These are phyloP conservation scores for Drosophila multiciliata DNA, from an alignment of 2,888 invertebrate species.

Conservation along the genomic window DNA sequence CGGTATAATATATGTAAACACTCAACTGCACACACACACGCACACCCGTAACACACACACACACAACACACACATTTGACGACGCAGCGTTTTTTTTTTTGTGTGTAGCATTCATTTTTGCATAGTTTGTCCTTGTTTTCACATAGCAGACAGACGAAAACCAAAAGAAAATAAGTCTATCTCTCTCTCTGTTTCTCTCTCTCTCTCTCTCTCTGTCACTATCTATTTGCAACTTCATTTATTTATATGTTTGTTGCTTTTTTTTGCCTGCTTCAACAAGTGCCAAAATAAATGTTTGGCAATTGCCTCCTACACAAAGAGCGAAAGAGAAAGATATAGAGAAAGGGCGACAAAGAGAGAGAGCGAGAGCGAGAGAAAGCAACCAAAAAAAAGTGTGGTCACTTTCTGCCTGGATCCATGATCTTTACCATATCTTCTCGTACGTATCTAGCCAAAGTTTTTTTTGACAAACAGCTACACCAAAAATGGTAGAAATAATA, in stretches of 20 bases:
- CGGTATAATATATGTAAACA: slow-evolving; percentile 74
- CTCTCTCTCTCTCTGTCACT: neutral
- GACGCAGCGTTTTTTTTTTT: slow-evolving; percentile 64
- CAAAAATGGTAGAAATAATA: neutral
- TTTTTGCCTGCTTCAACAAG: slow-evolving; percentile 49
- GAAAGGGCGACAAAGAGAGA: neutral
- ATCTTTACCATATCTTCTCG: slow-evolving; percentile 41
- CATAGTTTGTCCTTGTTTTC: slow-evolving; percentile 75
- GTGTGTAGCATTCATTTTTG: slow-evolving; percentile 75
- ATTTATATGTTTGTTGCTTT: slow-evolving; percentile 22
- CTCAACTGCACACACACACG: slow-evolving; percentile 59
- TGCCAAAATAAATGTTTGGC: slow-evolving; percentile 63
- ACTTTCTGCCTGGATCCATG: slow-evolving; percentile 47
- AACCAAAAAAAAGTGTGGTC: slow-evolving; percentile 2
- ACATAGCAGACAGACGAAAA: slow-evolving; percentile 1
- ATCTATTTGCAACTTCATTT: slow-evolving; percentile 47
- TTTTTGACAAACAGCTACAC: neutral
- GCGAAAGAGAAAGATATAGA: neutral
- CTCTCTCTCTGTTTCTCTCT: neutral
- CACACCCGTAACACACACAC: slow-evolving; percentile 7
- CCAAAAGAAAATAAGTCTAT: slow-evolving; percentile 15
- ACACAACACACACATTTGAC: slow-evolving; percentile 26
- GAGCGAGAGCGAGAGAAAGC: neutral
- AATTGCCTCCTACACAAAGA: slow-evolving; percentile 11
- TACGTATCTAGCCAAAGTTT: slow-evolving; percentile 1